A percentile compares a stretch with the other conserved stretches of the same genome.
These are phyloP conservation scores for Spodoptera picta DNA, from an alignment of 2,888 invertebrate genomes.

Conservation along the genomic window DNA sequence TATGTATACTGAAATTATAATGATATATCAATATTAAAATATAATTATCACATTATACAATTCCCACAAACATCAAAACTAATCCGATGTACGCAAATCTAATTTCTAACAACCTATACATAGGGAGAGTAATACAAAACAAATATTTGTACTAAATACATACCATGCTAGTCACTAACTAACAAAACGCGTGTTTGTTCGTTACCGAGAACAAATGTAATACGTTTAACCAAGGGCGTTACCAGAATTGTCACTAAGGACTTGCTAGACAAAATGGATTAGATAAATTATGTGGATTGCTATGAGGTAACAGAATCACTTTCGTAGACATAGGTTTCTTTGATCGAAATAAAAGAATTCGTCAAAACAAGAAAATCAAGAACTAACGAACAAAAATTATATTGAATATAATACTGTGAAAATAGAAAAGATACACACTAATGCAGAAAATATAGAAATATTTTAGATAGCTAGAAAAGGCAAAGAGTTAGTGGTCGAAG, in stretches of 20 bases:
- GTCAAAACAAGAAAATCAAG: no score
- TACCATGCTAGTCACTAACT: conserved; percentile 36
- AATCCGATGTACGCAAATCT: conserved; percentile 47
- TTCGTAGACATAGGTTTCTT: not conserved
- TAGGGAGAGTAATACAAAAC: conserved; percentile 14
- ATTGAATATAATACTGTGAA: no score
- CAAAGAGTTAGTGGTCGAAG: no score
- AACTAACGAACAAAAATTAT: no score
- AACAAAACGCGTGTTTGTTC: conserved; percentile 52
- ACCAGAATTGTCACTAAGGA: conserved; percentile 20
- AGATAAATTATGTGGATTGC: not conserved
- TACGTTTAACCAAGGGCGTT: conserved; percentile 18
- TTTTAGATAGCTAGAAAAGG: no score
- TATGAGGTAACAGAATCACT: not conserved
- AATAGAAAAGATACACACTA: no score
- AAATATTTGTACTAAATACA: conserved; percentile 45
- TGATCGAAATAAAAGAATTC: not conserved
- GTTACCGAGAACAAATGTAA: conserved; percentile 45
- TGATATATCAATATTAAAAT: not conserved
- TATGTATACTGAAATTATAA: no score
- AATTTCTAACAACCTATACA: conserved; percentile 43
- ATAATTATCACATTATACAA: not conserved
- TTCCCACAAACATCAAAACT: conserved; percentile 13
- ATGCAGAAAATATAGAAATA: no score
- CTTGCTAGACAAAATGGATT: conserved; percentile 11